phyloP scores from a whole-genome alignment of 2,888 invertebrate genomes.

The Sarcophaga subvicina region DNA sequence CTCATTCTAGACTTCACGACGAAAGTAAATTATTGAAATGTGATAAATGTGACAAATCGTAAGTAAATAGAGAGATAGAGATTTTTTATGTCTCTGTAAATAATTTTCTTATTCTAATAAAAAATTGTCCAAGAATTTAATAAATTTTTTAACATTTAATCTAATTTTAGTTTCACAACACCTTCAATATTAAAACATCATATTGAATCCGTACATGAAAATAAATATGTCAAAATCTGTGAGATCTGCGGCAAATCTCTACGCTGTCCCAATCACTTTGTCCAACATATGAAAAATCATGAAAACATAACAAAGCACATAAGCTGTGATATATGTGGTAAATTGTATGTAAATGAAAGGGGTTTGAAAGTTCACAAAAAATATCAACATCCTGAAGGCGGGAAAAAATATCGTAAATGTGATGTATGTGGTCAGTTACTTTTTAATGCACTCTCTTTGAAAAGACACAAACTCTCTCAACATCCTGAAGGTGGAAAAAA shows the following conservation, averaged over 20 bases:
- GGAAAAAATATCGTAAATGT: constrained; percentile 65
- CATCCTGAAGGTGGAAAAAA: constrained; percentile 76
- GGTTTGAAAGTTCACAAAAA: too few species aligned
- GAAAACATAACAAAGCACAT: constrained; percentile 74
- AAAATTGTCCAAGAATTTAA: neutral
- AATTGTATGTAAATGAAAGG: constrained; percentile 43
- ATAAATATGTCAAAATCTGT: constrained; percentile 78
- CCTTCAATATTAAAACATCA: constrained; percentile 69
- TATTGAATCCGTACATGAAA: constrained; percentile 76
- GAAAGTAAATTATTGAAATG: neutral
- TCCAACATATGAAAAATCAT: constrained; percentile 78
- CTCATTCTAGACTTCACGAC: neutral
- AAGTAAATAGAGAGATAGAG: neutral
- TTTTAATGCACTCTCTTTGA: constrained; percentile 76
- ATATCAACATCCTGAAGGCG: too few species aligned
- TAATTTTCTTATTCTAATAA: too few species aligned
- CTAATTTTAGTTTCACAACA: neutral
- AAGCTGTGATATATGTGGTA: constrained; percentile 77
- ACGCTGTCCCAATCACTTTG: constrained; percentile 75
- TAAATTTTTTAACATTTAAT: neutral
- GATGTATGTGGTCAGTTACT: constrained; percentile 76
- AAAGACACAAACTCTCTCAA: constrained; percentile 78
- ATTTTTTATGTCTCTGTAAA: too few species aligned
- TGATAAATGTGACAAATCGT: constrained; percentile 11
- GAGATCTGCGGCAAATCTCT: constrained; percentile 79